These are phyloP conservation scores for Campaea margaritaria DNA, from an alignment of 2,888 invertebrate species.

Conservation along the genomic window DNA sequence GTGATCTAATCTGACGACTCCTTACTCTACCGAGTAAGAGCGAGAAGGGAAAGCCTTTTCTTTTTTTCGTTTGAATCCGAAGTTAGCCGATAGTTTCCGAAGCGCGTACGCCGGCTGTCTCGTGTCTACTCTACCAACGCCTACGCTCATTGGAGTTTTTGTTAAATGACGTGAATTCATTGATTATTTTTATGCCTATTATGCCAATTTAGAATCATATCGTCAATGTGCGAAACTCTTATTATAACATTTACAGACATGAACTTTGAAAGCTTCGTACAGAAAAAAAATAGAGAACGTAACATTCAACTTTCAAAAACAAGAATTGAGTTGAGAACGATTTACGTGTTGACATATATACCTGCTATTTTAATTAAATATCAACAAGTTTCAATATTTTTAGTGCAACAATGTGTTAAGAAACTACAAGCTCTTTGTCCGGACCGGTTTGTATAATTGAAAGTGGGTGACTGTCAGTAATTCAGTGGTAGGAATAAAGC, in stretches of 20 bases:
- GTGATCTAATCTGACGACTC: conserved; percentile 73
- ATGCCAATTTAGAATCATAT: conserved; percentile 35
- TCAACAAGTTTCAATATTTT: conserved; percentile 43
- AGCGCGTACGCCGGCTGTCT: conserved; percentile 65
- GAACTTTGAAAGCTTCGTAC: conserved; percentile 10
- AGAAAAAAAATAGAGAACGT: background rate
- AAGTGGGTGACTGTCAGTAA: conserved; percentile 75
- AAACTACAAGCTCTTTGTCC: conserved; percentile 68
- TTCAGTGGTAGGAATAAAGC: conserved; percentile 56
- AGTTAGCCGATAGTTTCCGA: conserved; percentile 60
- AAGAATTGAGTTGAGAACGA: conserved; percentile 21
- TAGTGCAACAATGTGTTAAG: conserved; percentile 45
- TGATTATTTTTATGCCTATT: conserved; percentile 63
- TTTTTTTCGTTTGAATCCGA: conserved; percentile 56
- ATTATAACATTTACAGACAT: conserved; percentile 16
- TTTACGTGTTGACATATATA: conserved; percentile 25
- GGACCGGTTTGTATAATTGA: conserved; percentile 70
- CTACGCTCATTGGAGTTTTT: conserved; percentile 58
- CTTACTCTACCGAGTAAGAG: conserved; percentile 56
- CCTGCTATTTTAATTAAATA: conserved; percentile 40
- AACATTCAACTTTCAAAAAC: conserved; percentile 22
- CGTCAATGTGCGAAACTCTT: conserved; percentile 1
- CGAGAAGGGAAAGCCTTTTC: conserved; percentile 56
- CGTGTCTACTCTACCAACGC: conserved; percentile 47
- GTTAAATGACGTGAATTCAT: conserved; percentile 72